Percentiles rank a stretch among this genome's conserved stretches.
phyloP scores from a whole-genome alignment of 2,113 vertebrate genomes.

The Coptodon rendalli region DNA sequence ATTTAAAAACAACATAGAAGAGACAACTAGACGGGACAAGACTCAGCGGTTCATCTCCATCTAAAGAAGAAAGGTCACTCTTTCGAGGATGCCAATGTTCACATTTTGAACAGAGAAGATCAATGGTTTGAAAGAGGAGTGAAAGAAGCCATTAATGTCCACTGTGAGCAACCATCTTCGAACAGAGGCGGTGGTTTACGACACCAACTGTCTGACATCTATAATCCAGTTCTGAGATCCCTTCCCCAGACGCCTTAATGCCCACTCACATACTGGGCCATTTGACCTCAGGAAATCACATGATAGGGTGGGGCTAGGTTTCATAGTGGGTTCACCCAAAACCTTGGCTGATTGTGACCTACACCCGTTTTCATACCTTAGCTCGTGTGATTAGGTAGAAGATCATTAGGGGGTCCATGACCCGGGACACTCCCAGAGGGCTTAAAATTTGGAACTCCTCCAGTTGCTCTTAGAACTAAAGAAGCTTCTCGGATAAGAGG shows the following conservation, averaged over 20 bases:
- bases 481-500: not conserved
- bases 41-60: not conserved
- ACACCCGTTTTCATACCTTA: not conserved
- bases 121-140: not conserved
- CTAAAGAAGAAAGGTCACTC: not conserved
- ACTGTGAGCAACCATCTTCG: not conserved
- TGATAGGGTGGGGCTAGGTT: not conserved
- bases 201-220: no score
- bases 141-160: not conserved
- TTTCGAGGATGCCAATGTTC: not conserved
- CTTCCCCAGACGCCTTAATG: not conserved
- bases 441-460: not conserved
- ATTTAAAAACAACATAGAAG: not conserved
- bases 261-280: not conserved
- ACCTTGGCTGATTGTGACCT: not conserved
- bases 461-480: not conserved
- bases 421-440: not conserved
- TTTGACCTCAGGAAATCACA: not conserved
- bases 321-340: not conserved
- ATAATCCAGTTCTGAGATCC: not conserved
- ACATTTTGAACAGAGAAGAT: not conserved
- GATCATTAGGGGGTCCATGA: not conserved
- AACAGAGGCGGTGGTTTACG: not conserved
- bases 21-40: not conserved
- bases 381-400: not conserved